A percentile compares a stretch with the other conserved stretches of the same genome.
Evolutionary conservation across 2,797 vertebrate species (phyloP).

Genomic region (Sebastiscus tertius): DNA sequence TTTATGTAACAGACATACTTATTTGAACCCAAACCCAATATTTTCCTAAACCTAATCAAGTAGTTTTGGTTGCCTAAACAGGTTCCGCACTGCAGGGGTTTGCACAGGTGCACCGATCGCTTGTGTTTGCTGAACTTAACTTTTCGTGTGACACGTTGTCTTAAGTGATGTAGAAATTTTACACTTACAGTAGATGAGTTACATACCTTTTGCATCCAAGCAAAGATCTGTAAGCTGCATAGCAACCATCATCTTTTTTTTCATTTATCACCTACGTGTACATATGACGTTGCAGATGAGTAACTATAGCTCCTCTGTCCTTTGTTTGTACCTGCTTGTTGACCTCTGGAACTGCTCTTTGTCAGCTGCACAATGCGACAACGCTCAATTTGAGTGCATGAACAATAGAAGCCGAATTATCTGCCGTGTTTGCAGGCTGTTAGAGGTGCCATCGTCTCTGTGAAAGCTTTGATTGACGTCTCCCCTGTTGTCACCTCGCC

Average conservation of each 20-base stretch:
- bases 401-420: conserved; percentile 3
- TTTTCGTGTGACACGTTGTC: neutral
- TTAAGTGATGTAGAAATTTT: neutral
- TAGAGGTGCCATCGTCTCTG: neutral
- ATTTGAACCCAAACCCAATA: neutral
- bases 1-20: neutral
- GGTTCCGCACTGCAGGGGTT: neutral
- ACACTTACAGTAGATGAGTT: neutral
- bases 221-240: conserved; percentile 1
- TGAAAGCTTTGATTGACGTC: conserved; percentile 50
- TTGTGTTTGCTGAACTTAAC: neutral
- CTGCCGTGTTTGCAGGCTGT: neutral
- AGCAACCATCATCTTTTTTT: conserved; percentile 28
- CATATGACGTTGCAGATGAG: conserved; percentile 45
- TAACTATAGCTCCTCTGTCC: conserved; percentile 48
- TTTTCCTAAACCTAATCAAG: neutral
- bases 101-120: neutral
- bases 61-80: neutral
- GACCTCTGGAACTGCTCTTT: conserved; percentile 52
- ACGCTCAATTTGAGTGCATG: neutral
- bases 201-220: conserved; percentile 22
- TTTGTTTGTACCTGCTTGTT: conserved; percentile 47
- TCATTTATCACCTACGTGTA: conserved; percentile 1
- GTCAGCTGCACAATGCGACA: conserved; percentile 14
- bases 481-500: conserved; percentile 1